Conservation (phyloP, 2,113 vertebrate species). For the Grallaria varia region DNA sequence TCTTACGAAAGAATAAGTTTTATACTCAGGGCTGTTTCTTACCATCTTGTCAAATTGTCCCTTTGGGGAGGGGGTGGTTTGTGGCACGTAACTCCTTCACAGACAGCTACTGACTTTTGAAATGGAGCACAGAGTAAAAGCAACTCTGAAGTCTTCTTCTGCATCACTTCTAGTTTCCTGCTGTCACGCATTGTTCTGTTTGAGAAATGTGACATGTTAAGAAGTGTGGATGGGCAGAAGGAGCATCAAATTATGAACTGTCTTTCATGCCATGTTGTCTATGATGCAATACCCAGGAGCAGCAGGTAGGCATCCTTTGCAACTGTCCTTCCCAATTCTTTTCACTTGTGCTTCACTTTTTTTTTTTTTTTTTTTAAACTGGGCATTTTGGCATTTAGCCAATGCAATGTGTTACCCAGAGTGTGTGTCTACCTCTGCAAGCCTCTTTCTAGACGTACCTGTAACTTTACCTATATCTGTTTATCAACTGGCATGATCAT, state of each 20-base stretch:
- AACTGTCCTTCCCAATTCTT: background rate
- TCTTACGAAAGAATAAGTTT: background rate
- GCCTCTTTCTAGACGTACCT: background rate
- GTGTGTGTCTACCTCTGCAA: background rate
- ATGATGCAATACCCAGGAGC: background rate
- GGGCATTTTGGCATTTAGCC: background rate
- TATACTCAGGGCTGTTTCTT: background rate
- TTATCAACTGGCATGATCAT: background rate
- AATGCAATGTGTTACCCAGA: background rate
- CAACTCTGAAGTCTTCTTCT: background rate
- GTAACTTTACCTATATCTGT: constrained; percentile 36
- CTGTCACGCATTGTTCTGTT: background rate
- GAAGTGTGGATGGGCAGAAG: background rate
- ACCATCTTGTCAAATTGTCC: background rate
- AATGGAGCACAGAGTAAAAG: background rate
- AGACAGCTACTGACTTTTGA: background rate
- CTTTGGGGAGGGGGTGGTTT: background rate
- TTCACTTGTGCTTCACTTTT: background rate
- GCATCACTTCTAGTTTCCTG: background rate
- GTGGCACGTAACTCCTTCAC: background rate
- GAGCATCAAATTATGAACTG: background rate
- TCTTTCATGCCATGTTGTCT: background rate
- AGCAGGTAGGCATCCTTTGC: background rate
- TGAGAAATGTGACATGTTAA: background rate
- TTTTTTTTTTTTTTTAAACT: background rate